These are phyloP conservation scores for Leptinotarsa juncta DNA, from an alignment of 2,888 invertebrate species.

Conservation along the genomic window DNA sequence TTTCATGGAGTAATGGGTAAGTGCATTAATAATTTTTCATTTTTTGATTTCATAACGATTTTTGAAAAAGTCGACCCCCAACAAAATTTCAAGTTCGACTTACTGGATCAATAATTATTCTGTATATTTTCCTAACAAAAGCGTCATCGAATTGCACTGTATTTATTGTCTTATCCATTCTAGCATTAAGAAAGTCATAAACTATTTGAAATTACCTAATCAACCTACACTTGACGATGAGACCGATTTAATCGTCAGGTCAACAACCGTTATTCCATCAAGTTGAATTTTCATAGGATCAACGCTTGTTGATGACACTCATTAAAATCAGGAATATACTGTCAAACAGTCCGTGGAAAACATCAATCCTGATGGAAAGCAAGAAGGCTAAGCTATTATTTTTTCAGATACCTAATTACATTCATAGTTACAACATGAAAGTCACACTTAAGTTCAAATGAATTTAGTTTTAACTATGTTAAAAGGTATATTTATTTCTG, in stretches of 20 bases:
- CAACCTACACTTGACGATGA: conserved; percentile 36
- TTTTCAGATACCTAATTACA: not conserved
- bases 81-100: too few species aligned
- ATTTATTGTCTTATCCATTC: conserved; percentile 20
- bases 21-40: too few species aligned
- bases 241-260: conserved; percentile 11
- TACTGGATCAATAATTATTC: not conserved
- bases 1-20: too few species aligned
- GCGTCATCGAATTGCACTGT: not conserved
- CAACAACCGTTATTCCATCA: conserved; percentile 5
- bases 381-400: not conserved
- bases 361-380: not conserved
- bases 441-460: too few species aligned
- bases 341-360: not conserved
- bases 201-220: conserved; percentile 34
- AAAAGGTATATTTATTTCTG: too few species aligned
- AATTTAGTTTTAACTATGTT: too few species aligned
- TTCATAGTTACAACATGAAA: not conserved
- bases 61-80: too few species aligned
- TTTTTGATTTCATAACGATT: too few species aligned
- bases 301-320: not conserved
- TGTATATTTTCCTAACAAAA: not conserved
- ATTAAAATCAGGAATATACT: not conserved
- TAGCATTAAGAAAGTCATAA: conserved; percentile 30
- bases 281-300: not conserved